Base-by-base conservation (phyloP, 2,797 vertebrate genomes). In the Trachops cirrhosus region DNA sequence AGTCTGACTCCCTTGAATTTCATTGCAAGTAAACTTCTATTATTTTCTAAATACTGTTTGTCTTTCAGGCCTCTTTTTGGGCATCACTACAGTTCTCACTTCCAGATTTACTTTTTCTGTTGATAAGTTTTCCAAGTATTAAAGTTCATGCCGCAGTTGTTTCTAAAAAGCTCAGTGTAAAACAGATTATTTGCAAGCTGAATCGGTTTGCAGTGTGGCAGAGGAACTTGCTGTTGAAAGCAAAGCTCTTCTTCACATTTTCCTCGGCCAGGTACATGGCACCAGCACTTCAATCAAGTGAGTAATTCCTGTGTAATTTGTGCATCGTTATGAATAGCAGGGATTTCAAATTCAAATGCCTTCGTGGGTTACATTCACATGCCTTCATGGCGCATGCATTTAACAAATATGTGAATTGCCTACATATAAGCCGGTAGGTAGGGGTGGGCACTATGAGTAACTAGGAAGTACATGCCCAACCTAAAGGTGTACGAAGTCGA, bases 11-110 rank as follows among this genome's bases (percentile, higher is more conserved):
- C 37, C 37, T 95, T 94, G 29, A 22, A 77, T 93, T 94, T 94
- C 80, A 85, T 86, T 87, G 34, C 22, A 92, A 73, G 73, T 70
- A 74, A 86, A 39, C 5, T 48, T 48, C 4, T 67, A 14, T 80
- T 48, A 46, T 88, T 95, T 89, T 71, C 71, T 54, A 93, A 75
- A 74, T 96, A 22, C 2, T 78, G 89, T 93, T 93, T 92, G n/a
- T 77, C 68, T 95, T 95, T 77, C 37, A 86, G 46, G 22, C 46
- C 68, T 54, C 62, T 92, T 87, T 91, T 86, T 86, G 34, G 48
- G 34, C 29, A 75, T 89, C 64, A 59, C 26, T 46, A 68, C 14
- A 80, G 26, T 77, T 89, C 57, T 70, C n/a, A 62, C 54, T 62
- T 78, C 77, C 44, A 93, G 78, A 78, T 84, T 62, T 91, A 48